A percentile compares a stretch with the other conserved stretches of the same genome.
Evolutionary conservation across 2,888 invertebrate species (phyloP).

Genomic region (Oligia fasciuncula): DNA sequence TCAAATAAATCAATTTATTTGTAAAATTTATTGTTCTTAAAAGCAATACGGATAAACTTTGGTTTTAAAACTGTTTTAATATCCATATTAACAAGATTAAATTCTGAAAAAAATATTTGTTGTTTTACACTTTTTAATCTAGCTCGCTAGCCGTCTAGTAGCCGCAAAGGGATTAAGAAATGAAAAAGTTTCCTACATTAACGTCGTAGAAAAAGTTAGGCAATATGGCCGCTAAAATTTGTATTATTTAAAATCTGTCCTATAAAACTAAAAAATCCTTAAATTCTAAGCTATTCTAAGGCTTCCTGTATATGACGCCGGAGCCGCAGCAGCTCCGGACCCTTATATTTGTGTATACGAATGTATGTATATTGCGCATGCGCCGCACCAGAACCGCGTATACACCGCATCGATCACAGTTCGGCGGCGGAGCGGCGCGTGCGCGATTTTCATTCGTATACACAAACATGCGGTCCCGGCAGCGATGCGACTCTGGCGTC

Average conservation of each 20-base stretch:
- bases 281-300: not conserved
- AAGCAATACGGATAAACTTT: not conserved
- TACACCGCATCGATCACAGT: not conserved
- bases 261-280: not conserved
- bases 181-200: not conserved
- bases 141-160: not conserved
- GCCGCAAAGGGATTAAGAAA: not conserved
- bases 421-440: not conserved
- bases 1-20: not conserved
- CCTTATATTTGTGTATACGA: no score
- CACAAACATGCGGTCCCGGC: not conserved
- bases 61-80: not conserved
- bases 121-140: not conserved
- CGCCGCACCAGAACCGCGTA: not conserved
- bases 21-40: not conserved
- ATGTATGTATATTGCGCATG: no score
- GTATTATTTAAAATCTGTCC: not conserved
- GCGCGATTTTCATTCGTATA: not conserved
- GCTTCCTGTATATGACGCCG: not conserved
- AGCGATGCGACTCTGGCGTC: not conserved
- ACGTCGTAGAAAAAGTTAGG: not conserved
- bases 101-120: not conserved
- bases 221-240: not conserved
- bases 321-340: not conserved
- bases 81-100: not conserved